Evolutionary conservation across 2,888 invertebrate species (phyloP).

Genomic region (Bombyx huttoni): DNA sequence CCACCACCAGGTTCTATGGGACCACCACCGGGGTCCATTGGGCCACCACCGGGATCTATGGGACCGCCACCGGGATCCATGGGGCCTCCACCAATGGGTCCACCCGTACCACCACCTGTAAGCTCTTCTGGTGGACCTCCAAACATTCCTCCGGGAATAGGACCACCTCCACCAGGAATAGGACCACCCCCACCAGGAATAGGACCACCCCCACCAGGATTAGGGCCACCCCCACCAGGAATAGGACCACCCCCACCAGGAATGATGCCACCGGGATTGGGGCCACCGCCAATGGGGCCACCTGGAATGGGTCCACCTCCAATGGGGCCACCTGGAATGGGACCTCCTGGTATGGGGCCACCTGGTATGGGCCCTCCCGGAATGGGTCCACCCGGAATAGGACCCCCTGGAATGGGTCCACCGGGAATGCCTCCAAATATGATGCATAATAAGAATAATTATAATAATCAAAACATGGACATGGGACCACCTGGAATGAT

Average conservation of each 20-base stretch:
- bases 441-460: conserved; percentile 46
- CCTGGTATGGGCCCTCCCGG: conserved; percentile 15
- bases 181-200: no score
- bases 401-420: conserved; percentile 43
- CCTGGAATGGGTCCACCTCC: conserved; percentile 21
- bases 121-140: conserved; percentile 29
- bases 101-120: conserved; percentile 37
- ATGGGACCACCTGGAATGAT: conserved; percentile 60
- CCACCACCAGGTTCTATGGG: conserved; percentile 44
- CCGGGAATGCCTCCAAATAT: conserved; percentile 49
- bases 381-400: conserved; percentile 33
- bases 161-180: conserved; percentile 21
- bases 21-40: conserved; percentile 40
- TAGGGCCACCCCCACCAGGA: conserved; percentile 22
- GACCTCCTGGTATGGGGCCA: conserved; percentile 25
- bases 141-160: conserved; percentile 18
- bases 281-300: conserved; percentile 12
- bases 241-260: conserved; percentile 17
- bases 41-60: conserved; percentile 39
- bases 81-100: conserved; percentile 30
- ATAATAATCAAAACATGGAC: conserved; percentile 42
- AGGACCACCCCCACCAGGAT: conserved; percentile 31
- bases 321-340: conserved; percentile 26
- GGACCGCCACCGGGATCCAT: conserved; percentile 38
- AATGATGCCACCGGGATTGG: conserved; percentile 21